Evolutionary conservation across 2,797 vertebrate genomes (phyloP), one percentile per base, ranked within the genome.

Genomic region (Diceros bicornis): DNA sequence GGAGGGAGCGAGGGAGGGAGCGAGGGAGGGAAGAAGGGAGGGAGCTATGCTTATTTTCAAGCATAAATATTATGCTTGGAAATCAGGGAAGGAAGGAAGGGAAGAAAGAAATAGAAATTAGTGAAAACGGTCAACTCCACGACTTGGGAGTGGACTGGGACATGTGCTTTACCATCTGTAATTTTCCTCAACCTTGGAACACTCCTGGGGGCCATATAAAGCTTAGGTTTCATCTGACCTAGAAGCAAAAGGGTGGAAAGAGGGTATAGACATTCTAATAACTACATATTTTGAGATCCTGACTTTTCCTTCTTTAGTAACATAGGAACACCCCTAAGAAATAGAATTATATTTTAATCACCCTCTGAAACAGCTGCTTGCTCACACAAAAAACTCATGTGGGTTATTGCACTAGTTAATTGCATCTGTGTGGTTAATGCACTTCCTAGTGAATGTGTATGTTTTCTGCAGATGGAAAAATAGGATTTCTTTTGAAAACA

Each of bases 401-500:
- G 69, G 3, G 16, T 69, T 59, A 59, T 47, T 78, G 21, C 17
- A 50, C 25, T 79, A 61, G 27, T 83, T 92, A 89, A 79, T 59
- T 79, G 75, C 11, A 57, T 84, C 82, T 92, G 68, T 17, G 44
- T 47, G 94, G 74, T 96, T 44, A 68, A 7, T 52, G 41, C 17
- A 77, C 9, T 92, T 95, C 25, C 41, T n/a, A 59, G 8, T 81
- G 79, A 93, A 55, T 77, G 59, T 75, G 55, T 37, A 57, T 89
- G 27, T 83, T 91, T 96, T 92, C 64, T 82, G 57, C 87, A 87
- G 55, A 81, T 93, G 83, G 74, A 21, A 71, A 97, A 96, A 94
- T 8, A 75, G 59, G 5, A 97, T 97, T 96, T 85, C 75, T 92
- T 91, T 96, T 83, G 71, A 93, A 96, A 96, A 92, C 47, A 77